Evolutionary conservation across 2,113 vertebrate genomes (phyloP).

Genomic region (Dicaeum eximium): DNA sequence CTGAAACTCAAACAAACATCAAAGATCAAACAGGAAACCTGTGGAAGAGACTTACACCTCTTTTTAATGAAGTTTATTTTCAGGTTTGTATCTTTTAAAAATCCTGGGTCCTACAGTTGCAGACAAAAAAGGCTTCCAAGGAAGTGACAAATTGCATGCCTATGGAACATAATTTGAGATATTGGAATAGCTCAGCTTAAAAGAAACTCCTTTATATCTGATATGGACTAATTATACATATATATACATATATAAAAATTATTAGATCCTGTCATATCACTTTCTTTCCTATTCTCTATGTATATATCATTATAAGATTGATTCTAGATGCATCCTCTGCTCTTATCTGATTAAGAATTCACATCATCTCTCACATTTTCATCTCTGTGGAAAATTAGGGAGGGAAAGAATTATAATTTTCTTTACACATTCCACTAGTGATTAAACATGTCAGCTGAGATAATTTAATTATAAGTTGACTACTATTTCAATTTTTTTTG

Average conservation of each 20-base stretch:
- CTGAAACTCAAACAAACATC: constrained; percentile 55
- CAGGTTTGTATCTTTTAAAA: constrained; percentile 47
- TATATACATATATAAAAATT: neutral
- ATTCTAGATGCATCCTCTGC: neutral
- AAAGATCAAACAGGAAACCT: constrained; percentile 41
- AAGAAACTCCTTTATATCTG: constrained; percentile 6
- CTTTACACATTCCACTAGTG: neutral
- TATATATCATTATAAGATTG: neutral
- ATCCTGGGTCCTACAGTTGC: constrained; percentile 6
- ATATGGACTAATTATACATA: neutral
- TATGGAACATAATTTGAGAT: constrained; percentile 32
- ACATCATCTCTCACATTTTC: neutral
- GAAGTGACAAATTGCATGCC: constrained; percentile 24
- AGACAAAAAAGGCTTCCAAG: neutral
- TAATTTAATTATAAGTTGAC: constrained; percentile 1
- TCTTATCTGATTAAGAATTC: neutral
- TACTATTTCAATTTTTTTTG: neutral
- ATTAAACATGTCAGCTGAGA: neutral
- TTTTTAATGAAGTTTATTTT: constrained; percentile 54
- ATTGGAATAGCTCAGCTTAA: constrained; percentile 15
- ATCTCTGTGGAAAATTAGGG: neutral
- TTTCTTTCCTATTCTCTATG: neutral
- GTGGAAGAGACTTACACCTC: constrained; percentile 21
- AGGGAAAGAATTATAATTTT: neutral
- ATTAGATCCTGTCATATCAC: neutral